Conservation (phyloP, 92 coral and sea anemone genomes). For the Bergia puertoricense region DNA sequence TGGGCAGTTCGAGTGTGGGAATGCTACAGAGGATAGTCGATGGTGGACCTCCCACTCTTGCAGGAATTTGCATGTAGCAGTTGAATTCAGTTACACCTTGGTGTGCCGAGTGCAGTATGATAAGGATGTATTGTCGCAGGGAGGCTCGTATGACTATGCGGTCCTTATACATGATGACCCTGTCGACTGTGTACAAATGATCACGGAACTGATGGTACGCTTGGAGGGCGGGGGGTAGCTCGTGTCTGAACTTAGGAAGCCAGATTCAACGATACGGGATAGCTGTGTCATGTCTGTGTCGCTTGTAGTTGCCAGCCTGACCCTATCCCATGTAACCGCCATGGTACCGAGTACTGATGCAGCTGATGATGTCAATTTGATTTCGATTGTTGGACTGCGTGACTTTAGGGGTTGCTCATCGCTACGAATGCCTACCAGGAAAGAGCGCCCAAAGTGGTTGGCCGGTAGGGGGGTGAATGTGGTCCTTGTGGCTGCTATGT, state of each 20-base stretch:
- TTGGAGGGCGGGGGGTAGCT: slow-evolving; percentile 56
- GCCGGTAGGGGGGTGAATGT: slow-evolving; percentile 23
- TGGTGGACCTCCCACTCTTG: slow-evolving; percentile 76
- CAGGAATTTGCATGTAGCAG: slow-evolving; percentile 56
- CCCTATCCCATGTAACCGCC: slow-evolving; percentile 49
- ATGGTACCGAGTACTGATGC: slow-evolving; percentile 27
- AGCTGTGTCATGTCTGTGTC: not conserved
- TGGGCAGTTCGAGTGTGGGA: slow-evolving; percentile 65
- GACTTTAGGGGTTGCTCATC: not conserved
- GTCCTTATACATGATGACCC: slow-evolving; percentile 47
- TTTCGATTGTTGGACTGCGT: slow-evolving; percentile 21
- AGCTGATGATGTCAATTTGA: slow-evolving; percentile 28
- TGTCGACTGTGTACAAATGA: slow-evolving; percentile 53
- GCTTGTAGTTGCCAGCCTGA: slow-evolving; percentile 41
- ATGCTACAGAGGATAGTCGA: slow-evolving; percentile 66
- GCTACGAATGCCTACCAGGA: slow-evolving; percentile 43
- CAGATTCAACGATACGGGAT: slow-evolving; percentile 35
- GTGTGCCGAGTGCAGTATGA: slow-evolving; percentile 55
- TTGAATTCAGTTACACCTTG: slow-evolving; percentile 62
- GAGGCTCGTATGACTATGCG: slow-evolving; percentile 59
- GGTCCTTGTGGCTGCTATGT: not conserved
- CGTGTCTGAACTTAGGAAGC: slow-evolving; percentile 43
- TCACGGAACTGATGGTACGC: slow-evolving; percentile 56
- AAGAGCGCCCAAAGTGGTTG: not conserved
- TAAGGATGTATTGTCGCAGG: slow-evolving; percentile 39